Conservation (phyloP, 2,113 vertebrate genomes). For the Sclerurus mexicanus region DNA sequence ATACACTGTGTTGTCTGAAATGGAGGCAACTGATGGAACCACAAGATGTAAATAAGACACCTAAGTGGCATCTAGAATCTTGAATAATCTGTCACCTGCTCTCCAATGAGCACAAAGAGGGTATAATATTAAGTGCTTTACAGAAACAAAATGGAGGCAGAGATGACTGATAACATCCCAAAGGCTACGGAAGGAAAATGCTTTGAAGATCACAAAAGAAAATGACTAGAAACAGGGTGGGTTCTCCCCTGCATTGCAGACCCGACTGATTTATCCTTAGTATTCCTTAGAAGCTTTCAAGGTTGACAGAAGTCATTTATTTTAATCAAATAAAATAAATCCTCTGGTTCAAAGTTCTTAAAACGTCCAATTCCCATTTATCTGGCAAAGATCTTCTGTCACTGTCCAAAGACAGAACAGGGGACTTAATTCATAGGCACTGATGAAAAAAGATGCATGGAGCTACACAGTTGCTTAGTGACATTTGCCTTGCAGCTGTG, state of each 20-base stretch:
- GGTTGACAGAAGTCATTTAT: not conserved
- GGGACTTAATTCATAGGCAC: not conserved
- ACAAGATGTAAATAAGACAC: not conserved
- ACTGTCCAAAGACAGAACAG: not conserved
- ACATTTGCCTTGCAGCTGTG: not conserved
- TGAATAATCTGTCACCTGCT: not conserved
- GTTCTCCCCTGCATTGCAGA: not conserved
- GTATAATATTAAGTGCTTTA: not conserved
- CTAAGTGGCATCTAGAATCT: not conserved
- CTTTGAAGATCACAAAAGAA: not conserved
- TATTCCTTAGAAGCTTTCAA: not conserved
- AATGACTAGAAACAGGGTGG: not conserved
- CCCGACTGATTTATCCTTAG: not conserved
- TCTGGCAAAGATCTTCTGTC: constrained; percentile 45
- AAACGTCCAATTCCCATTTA: not conserved
- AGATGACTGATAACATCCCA: not conserved
- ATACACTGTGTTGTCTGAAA: not conserved
- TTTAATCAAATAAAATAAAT: constrained; percentile 31
- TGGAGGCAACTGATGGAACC: not conserved
- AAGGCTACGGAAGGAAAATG: not conserved
- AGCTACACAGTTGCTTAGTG: not conserved
- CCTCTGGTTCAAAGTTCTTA: not conserved
- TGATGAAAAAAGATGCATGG: not conserved
- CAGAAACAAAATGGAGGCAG: not conserved
- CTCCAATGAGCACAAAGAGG: not conserved